A percentile compares a stretch with the other conserved stretches of the same genome.
Conservation (phyloP, 2,113 vertebrate species). For the Silurus glanis region DNA sequence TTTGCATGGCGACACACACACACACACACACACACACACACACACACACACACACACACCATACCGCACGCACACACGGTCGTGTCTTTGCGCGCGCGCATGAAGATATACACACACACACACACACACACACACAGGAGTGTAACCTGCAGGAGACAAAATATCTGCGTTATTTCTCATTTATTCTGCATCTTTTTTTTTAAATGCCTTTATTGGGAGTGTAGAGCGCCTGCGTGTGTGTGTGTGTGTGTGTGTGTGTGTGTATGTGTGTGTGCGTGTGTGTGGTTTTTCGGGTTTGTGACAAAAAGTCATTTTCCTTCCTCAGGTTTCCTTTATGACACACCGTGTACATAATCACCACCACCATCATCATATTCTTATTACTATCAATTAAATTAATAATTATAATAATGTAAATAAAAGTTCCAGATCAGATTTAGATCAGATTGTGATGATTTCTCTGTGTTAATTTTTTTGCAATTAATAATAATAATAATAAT, state of each 20-base stretch:
- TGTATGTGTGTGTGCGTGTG: neutral
- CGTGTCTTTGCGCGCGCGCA: too few relatives aligned
- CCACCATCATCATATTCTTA: too few relatives aligned
- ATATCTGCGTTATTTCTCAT: neutral
- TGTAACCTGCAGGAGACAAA: neutral
- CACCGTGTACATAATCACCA: neutral
- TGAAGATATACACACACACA: neutral
- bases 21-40: neutral
- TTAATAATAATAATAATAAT: too few relatives aligned
- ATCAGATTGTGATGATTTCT: too few relatives aligned
- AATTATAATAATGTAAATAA: neutral
- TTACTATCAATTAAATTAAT: neutral
- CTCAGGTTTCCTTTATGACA: neutral
- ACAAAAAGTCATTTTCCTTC: neutral
- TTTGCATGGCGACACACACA: conserved; percentile 14
- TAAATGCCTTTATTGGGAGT: neutral
- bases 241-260: neutral
- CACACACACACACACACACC: neutral
- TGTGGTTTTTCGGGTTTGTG: neutral
- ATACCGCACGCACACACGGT: neutral
- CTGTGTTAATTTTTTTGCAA: too few relatives aligned
- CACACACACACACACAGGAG: neutral
- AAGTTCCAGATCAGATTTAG: too few relatives aligned
- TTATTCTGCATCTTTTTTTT: neutral
- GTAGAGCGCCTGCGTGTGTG: neutral